Conservation (phyloP, 1,140 invertebrate genomes). For the Mesaphorura yosii region DNA sequence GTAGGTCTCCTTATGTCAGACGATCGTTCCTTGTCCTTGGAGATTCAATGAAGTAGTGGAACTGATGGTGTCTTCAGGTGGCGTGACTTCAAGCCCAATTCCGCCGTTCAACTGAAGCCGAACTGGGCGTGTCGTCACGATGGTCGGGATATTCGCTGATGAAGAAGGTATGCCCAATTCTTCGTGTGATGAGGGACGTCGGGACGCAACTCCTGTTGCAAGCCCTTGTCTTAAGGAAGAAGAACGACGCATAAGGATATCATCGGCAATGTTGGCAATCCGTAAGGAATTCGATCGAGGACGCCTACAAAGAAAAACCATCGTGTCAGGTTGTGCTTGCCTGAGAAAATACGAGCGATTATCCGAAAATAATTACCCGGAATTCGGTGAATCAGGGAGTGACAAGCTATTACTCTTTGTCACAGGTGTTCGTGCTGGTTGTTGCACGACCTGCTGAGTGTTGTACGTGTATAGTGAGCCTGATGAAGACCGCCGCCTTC, state of each 20-base stretch:
- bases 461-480: constrained; percentile 46
- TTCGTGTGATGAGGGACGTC: constrained; percentile 25
- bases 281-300: constrained; percentile 73
- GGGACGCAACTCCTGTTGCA: constrained; percentile 33
- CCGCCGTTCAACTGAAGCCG: constrained; percentile 72
- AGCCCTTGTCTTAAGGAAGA: constrained; percentile 69
- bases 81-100: constrained; percentile 73
- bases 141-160: constrained; percentile 46
- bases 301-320: constrained; percentile 35
- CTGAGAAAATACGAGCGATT: no score
- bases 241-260: constrained; percentile 66
- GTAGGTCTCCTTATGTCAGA: constrained; percentile 49
- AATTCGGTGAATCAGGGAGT: constrained; percentile 65
- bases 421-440: constrained; percentile 19
- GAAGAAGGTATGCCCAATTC: constrained; percentile 37
- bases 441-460: constrained; percentile 12
- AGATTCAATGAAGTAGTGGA: constrained; percentile 52
- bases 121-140: constrained; percentile 29
- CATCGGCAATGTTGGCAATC: constrained; percentile 52
- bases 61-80: constrained; percentile 54
- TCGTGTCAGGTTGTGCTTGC: no score
- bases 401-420: constrained; percentile 72
- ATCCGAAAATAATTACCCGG: no score
- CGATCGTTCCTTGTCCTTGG: constrained; percentile 66
- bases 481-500: constrained; percentile 29